These are phyloP conservation scores for Metallyticus violacea DNA, from an alignment of 2,888 invertebrate species.

Conservation along the genomic window DNA sequence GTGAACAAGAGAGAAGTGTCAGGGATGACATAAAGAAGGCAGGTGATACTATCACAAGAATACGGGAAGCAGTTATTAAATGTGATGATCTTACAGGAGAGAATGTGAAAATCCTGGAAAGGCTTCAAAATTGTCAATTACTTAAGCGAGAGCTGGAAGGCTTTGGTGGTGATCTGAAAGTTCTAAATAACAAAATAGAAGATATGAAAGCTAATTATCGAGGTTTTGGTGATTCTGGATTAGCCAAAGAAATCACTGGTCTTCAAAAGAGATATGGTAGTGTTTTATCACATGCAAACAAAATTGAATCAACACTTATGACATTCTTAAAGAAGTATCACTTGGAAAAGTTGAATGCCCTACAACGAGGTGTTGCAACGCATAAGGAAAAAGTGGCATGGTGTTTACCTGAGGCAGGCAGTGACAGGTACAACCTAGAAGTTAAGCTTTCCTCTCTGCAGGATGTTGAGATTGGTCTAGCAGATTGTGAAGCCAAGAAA, in stretches of 20 bases:
- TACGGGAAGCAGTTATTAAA: slow-evolving; percentile 80
- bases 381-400: slow-evolving; percentile 86
- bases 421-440: slow-evolving; percentile 89
- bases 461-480: slow-evolving; percentile 71
- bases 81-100: slow-evolving; percentile 89
- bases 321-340: slow-evolving; percentile 85
- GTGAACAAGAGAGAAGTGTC: slow-evolving; percentile 69
- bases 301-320: slow-evolving; percentile 71
- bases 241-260: slow-evolving; percentile 78
- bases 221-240: slow-evolving; percentile 70
- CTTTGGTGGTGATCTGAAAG: slow-evolving; percentile 65
- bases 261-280: slow-evolving; percentile 82
- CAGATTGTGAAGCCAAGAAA: slow-evolving; percentile 66
- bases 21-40: slow-evolving; percentile 68
- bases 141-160: slow-evolving; percentile 69
- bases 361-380: slow-evolving; percentile 75
- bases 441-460: slow-evolving; percentile 79
- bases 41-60: slow-evolving; percentile 66
- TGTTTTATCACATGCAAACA: slow-evolving; percentile 72
- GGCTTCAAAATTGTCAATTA: slow-evolving; percentile 71
- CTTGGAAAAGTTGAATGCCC: slow-evolving; percentile 76
- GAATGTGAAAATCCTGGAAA: slow-evolving; percentile 75
- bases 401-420: slow-evolving; percentile 86
- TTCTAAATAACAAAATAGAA: slow-evolving; percentile 65
- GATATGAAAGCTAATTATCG: slow-evolving; percentile 73